A percentile compares a stretch with the other conserved stretches of the same genome.
These are phyloP conservation scores for Bubo bubo DNA, from an alignment of 2,113 vertebrate species.

Conservation along the genomic window DNA sequence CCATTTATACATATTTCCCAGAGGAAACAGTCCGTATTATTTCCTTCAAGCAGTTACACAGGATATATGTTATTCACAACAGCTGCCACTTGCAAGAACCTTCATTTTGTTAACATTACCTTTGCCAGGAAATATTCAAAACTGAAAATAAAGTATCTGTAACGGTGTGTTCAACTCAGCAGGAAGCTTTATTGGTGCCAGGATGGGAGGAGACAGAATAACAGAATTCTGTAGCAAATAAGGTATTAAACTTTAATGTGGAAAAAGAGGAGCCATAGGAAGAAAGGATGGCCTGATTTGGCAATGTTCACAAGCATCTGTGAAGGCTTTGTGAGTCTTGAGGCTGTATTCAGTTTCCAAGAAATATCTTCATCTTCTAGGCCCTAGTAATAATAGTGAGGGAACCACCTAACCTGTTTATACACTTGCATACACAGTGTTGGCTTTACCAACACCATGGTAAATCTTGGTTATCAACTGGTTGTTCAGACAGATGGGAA, in stretches of 20 bases:
- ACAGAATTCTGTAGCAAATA: not conserved
- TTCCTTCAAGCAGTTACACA: not conserved
- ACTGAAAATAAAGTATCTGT: not conserved
- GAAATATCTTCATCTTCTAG: not conserved
- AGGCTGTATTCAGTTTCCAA: not conserved
- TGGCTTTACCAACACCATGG: not conserved
- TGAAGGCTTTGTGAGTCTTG: not conserved
- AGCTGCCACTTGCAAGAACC: not conserved
- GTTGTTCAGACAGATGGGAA: not conserved
- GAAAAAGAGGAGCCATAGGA: not conserved
- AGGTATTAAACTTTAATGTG: not conserved
- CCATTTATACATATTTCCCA: not conserved
- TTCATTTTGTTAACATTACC: not conserved
- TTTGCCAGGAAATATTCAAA: conserved; percentile 17
- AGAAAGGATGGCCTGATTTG: not conserved
- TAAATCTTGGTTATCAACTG: not conserved
- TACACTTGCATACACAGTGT: not conserved
- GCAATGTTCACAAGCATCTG: not conserved
- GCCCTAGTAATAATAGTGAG: not conserved
- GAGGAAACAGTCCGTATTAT: not conserved
- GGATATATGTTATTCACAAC: not conserved
- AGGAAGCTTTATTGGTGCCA: not conserved
- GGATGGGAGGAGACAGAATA: not conserved
- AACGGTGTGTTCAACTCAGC: not conserved
- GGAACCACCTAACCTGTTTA: not conserved